Conservation (phyloP, 2,888 invertebrate genomes). For the Pharmacophagus antenor region DNA sequence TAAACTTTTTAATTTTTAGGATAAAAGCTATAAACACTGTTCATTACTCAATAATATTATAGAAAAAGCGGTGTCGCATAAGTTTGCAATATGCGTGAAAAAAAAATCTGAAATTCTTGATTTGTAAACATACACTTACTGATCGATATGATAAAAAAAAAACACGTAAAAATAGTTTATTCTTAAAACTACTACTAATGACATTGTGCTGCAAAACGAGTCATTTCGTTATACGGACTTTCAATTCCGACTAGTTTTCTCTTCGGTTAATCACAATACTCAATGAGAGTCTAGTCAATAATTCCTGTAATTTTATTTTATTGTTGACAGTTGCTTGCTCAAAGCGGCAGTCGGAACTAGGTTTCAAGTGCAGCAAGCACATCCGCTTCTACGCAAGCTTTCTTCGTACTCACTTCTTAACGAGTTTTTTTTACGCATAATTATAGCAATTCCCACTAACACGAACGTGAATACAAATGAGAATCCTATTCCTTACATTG, state of each 20-base stretch:
- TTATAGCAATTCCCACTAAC: constrained; percentile 16
- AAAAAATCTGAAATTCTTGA: no score
- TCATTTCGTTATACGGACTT: constrained; percentile 60
- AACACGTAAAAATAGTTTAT: no score
- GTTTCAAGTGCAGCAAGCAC: constrained; percentile 66
- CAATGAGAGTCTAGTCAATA: constrained; percentile 64
- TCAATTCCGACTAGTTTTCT: constrained; percentile 67
- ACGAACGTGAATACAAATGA: constrained; percentile 17
- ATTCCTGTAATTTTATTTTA: constrained; percentile 73
- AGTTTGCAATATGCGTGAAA: no score
- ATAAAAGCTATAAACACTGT: no score
- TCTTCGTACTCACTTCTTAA: constrained; percentile 43
- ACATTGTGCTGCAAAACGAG: constrained; percentile 59
- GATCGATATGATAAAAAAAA: no score
- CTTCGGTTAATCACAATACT: constrained; percentile 73
- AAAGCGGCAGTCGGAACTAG: constrained; percentile 62
- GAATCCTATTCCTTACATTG: constrained; percentile 26
- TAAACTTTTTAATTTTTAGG: no score
- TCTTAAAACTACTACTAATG: constrained; percentile 49
- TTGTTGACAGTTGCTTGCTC: constrained; percentile 62
- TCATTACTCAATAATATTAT: no score
- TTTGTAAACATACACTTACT: no score
- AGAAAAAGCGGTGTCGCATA: no score
- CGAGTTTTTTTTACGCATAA: constrained; percentile 15
- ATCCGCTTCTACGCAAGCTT: constrained; percentile 51